These are phyloP conservation scores for Aramus guarauna DNA, from an alignment of 2,113 vertebrate species.

Conservation along the genomic window DNA sequence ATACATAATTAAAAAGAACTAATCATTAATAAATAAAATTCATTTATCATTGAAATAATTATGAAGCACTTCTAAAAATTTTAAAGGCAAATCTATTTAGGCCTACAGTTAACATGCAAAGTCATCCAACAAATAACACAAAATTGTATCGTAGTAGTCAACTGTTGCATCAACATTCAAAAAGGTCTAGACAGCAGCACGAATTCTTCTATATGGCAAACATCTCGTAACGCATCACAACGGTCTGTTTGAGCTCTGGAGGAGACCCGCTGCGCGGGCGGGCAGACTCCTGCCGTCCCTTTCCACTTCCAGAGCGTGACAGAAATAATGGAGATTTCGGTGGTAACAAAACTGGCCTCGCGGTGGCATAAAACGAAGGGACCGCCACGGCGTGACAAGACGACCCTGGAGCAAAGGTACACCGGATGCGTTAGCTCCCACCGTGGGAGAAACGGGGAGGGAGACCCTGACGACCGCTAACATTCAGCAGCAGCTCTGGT, in stretches of 20 bases:
- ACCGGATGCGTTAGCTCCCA: neutral
- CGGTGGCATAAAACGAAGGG: neutral
- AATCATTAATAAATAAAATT: conserved; percentile 66
- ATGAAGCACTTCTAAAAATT: conserved; percentile 75
- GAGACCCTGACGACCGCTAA: neutral
- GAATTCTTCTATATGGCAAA: conserved; percentile 62
- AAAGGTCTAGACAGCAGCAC: conserved; percentile 84
- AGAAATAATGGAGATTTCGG: neutral
- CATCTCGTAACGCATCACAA: conserved; percentile 38
- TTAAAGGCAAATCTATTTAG: conserved; percentile 87
- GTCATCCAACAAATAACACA: conserved; percentile 94
- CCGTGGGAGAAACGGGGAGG: neutral
- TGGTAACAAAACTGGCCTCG: neutral
- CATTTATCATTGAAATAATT: conserved; percentile 65
- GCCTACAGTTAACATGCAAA: conserved; percentile 96
- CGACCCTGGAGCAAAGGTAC: neutral
- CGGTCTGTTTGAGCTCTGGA: neutral
- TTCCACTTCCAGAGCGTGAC: neutral
- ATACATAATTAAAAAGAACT: conserved; percentile 65
- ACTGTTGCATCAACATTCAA: conserved; percentile 86
- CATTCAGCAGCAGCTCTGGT: neutral
- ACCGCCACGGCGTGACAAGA: fast-evolving
- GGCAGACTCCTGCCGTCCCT: neutral
- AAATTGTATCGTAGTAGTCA: conserved; percentile 87
- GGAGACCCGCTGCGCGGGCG: neutral